Evolutionary conservation across 2,797 vertebrate species (phyloP).

Genomic region (Ptychadena robeensis): DNA sequence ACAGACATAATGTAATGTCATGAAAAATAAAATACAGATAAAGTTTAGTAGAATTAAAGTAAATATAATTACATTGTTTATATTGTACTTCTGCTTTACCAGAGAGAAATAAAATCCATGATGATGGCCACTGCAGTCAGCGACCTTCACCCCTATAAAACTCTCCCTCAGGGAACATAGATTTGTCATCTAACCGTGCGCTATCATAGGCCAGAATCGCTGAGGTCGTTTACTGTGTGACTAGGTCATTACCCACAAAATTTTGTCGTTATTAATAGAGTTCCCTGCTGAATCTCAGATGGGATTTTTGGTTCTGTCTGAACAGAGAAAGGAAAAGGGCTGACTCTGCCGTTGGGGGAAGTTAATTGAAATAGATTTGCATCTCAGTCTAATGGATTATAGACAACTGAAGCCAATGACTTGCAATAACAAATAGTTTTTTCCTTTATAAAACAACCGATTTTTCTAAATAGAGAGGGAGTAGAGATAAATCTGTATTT

Average conservation of each 20-base stretch:
- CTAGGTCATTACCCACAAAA: slow-evolving; percentile 35
- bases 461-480: not conserved
- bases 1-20: not conserved
- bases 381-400: slow-evolving; percentile 27
- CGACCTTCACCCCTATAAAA: slow-evolving; percentile 30
- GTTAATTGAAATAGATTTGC: slow-evolving; percentile 36
- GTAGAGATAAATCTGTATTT: not conserved
- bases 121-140: not conserved
- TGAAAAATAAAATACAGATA: not conserved
- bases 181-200: slow-evolving; percentile 11
- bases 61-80: not conserved
- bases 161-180: slow-evolving; percentile 3
- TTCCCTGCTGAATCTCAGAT: not conserved
- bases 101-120: slow-evolving; percentile 11
- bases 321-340: not conserved
- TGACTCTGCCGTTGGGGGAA: slow-evolving; percentile 3
- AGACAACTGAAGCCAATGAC: slow-evolving; percentile 10
- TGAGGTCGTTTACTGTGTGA: not conserved
- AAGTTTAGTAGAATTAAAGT: not conserved
- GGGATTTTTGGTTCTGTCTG: slow-evolving; percentile 9
- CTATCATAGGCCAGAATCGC: not conserved
- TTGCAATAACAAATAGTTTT: not conserved
- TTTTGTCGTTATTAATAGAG: slow-evolving; percentile 40
- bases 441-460: not conserved
- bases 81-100: not conserved